A percentile compares a stretch with the other conserved stretches of the same genome.
Evolutionary conservation across 2,797 vertebrate genomes (phyloP).

Genomic region (Echiichthys vipera): DNA sequence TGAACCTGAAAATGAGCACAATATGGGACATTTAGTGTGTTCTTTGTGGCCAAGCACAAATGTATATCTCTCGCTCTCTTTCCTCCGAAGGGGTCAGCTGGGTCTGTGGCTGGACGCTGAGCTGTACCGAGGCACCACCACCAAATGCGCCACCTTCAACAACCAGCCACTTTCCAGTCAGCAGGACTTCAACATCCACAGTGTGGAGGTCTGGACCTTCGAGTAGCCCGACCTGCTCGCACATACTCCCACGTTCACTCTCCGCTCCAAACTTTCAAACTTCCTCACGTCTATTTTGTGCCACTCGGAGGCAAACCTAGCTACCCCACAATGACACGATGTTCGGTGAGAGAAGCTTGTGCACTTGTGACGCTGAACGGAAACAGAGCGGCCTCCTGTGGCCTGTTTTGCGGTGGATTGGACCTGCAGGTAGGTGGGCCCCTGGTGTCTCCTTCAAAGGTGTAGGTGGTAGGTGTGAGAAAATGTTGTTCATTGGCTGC

Average conservation of each 20-base stretch:
- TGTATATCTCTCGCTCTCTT: background rate
- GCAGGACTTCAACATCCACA: constrained; percentile 97
- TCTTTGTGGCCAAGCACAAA: background rate
- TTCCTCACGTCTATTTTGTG: constrained; percentile 42
- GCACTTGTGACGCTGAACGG: background rate
- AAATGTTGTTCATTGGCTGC: constrained; percentile 63
- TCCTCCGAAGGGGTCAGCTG: constrained; percentile 88
- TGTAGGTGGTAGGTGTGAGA: constrained; percentile 28
- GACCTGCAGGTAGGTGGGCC: constrained; percentile 1
- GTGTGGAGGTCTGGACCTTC: constrained; percentile 94
- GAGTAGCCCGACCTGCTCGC: constrained; percentile 68
- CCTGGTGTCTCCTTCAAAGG: constrained; percentile 20
- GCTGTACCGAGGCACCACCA: constrained; percentile 94
- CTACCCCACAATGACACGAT: constrained; percentile 39
- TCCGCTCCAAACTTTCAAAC: constrained; percentile 22
- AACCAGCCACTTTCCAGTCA: constrained; percentile 94
- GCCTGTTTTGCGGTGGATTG: constrained; percentile 24
- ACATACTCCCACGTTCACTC: constrained; percentile 14
- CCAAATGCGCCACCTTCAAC: constrained; percentile 95
- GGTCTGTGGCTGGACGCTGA: constrained; percentile 97
- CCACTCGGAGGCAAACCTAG: constrained; percentile 49
- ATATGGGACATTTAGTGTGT: too few species aligned
- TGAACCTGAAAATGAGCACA: too few species aligned
- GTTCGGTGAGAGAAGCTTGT: constrained; percentile 34
- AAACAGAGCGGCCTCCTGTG: background rate